Conservation (phyloP, 2,888 invertebrate genomes). For the Crepidodera aurea region DNA sequence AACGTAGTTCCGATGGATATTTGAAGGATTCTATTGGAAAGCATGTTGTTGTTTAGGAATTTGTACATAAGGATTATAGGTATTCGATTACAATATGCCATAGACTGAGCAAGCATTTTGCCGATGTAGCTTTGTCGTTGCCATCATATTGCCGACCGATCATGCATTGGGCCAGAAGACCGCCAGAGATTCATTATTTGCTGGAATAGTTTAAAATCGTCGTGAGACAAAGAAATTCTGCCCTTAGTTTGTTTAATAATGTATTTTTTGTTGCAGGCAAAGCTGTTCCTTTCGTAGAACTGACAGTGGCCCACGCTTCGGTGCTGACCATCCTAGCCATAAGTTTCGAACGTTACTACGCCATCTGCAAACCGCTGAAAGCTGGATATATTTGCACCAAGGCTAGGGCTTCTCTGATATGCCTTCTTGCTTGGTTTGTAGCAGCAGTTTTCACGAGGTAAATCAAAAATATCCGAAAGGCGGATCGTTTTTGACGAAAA, state of each 20-base stretch:
- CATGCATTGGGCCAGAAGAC: too few relatives aligned
- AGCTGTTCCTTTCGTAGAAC: constrained; percentile 89
- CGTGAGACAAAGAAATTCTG: too few relatives aligned
- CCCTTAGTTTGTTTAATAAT: background rate
- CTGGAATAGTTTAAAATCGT: too few relatives aligned
- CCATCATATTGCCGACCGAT: too few relatives aligned
- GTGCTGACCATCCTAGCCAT: constrained; percentile 93
- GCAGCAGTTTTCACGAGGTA: constrained; percentile 89
- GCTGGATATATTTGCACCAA: constrained; percentile 92
- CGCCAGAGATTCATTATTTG: too few relatives aligned
- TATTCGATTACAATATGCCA: too few relatives aligned
- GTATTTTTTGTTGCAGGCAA: constrained; percentile 73
- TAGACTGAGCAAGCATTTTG: too few relatives aligned
- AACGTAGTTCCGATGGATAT: too few relatives aligned
- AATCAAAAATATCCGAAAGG: constrained; percentile 46
- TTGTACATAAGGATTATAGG: too few relatives aligned
- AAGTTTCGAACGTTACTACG: constrained; percentile 86
- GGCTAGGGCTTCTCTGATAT: constrained; percentile 82
- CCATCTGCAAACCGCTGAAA: constrained; percentile 90
- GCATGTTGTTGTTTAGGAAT: too few relatives aligned
- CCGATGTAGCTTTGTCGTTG: too few relatives aligned
- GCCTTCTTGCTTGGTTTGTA: constrained; percentile 83
- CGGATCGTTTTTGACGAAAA: background rate
- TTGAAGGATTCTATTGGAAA: too few relatives aligned
- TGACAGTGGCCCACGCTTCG: constrained; percentile 91